Evolutionary conservation across 2,797 vertebrate species (phyloP), one percentile per base, ranked within the genome.

Genomic region (Neosalanx taihuensis): DNA sequence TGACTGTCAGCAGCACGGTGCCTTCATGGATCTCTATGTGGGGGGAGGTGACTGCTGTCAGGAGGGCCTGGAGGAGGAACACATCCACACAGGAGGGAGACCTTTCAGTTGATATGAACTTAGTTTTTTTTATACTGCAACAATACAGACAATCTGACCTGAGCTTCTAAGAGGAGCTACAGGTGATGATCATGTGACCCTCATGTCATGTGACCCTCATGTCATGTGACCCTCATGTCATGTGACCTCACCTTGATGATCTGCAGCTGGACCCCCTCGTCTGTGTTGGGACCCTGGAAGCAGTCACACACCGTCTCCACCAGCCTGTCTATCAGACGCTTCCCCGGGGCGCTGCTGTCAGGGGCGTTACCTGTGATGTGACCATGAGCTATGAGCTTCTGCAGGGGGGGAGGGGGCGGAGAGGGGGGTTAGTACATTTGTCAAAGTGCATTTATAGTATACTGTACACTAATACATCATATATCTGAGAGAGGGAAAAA

Each of bases 311-410:
- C 91, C 15, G 96, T 98, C 83, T 98, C 96, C 78, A 98, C 92
- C 73, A 99, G 93, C 29, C 97, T 92, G 87, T 99, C 97, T 5
- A 99, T 99, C 64, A 99, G 89, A 1, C 97, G 88, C 70, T 96
- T 98, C 0, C 97, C 97, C 0, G 96, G 94, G 18, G 93, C 93
- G 2, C 92, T 92, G 0, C 94, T 94, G 86, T 98, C 97, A 0
- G 95, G 97, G n/a, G 97, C 97, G 0, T 98, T 98, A 66, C 97
- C 97, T 0, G 97, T 99, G 89, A 99, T 99, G 81, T 99, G 97
- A 60, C 97, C 97, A 33, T 99, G 99, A 0, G 97, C 97, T 18
- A 99, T 96, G 73, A 99, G 94, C 91, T 99, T 99, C 97, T 99
- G 81, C 1, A 72, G 2, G 23, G 67, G 46, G 46, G 5, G 20